Evolutionary conservation across 1,140 invertebrate genomes (phyloP).

Genomic region (Eriocheir sinensis): DNA sequence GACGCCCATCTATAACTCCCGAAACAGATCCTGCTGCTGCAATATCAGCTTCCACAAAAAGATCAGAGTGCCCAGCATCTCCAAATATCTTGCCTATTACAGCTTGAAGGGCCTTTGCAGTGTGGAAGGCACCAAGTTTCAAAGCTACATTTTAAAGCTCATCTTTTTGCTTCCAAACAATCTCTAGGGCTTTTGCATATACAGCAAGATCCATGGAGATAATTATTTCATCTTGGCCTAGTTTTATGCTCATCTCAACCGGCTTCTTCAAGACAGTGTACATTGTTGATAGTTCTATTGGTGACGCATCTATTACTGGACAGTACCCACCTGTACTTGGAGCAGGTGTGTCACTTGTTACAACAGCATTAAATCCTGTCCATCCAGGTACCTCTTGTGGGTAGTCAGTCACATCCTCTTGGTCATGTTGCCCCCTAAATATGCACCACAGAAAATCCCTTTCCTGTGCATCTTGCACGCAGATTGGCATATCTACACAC

Average conservation of each 20-base stretch:
- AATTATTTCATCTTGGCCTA: background rate
- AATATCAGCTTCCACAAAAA: background rate
- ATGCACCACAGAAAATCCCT: background rate
- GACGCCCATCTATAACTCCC: slow-evolving; percentile 25
- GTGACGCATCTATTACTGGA: background rate
- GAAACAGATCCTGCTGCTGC: background rate
- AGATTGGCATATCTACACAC: background rate
- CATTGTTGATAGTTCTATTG: background rate
- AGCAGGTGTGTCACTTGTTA: background rate
- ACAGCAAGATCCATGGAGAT: slow-evolving; percentile 31
- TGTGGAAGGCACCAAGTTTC: background rate
- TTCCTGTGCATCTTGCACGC: background rate
- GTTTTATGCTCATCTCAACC: background rate
- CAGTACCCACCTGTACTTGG: background rate
- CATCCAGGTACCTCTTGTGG: background rate
- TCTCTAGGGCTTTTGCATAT: slow-evolving; percentile 40
- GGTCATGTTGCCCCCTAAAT: background rate
- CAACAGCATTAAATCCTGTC: background rate
- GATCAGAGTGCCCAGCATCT: background rate
- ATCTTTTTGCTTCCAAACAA: slow-evolving; percentile 24
- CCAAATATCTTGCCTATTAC: background rate
- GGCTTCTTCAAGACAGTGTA: background rate
- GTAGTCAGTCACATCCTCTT: background rate
- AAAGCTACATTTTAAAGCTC: background rate
- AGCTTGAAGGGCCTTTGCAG: background rate